A percentile compares a stretch with the other conserved stretches of the same genome.
phyloP scores from a whole-genome alignment of 2,113 vertebrate genomes.

The Prionailurus bengalensis region DNA sequence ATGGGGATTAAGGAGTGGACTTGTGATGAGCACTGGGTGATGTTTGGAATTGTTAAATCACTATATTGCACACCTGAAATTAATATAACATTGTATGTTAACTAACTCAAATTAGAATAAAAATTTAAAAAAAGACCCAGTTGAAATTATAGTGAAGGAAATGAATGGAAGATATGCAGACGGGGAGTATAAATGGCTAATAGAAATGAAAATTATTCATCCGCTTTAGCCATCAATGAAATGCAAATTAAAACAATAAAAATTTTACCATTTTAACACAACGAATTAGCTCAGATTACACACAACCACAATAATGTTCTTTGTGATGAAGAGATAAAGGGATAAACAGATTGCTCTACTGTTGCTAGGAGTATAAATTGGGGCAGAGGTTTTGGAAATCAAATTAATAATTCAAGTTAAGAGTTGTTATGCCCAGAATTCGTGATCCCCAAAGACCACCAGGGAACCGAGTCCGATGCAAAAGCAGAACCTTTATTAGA shows the following conservation, averaged over 20 bases:
- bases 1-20: neutral
- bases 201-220: neutral
- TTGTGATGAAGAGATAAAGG: neutral
- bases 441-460: no score
- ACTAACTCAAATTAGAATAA: neutral
- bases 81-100: neutral
- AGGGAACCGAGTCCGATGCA: no score
- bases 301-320: neutral
- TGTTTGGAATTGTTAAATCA: neutral
- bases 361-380: neutral
- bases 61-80: neutral
- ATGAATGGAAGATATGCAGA: neutral
- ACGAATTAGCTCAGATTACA: neutral
- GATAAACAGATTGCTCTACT: neutral
- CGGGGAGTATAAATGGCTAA: neutral
- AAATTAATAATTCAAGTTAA: constrained; percentile 43
- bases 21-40: neutral
- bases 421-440: neutral
- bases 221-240: neutral
- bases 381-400: constrained; percentile 9
- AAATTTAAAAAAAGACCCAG: neutral
- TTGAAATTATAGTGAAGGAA: constrained; percentile 24
- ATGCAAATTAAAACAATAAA: neutral
- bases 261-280: neutral
- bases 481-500: no score